Evolutionary conservation across 2,797 vertebrate genomes (phyloP), one percentile per base, ranked within the genome.

Genomic region (Sebastiscus tertius): DNA sequence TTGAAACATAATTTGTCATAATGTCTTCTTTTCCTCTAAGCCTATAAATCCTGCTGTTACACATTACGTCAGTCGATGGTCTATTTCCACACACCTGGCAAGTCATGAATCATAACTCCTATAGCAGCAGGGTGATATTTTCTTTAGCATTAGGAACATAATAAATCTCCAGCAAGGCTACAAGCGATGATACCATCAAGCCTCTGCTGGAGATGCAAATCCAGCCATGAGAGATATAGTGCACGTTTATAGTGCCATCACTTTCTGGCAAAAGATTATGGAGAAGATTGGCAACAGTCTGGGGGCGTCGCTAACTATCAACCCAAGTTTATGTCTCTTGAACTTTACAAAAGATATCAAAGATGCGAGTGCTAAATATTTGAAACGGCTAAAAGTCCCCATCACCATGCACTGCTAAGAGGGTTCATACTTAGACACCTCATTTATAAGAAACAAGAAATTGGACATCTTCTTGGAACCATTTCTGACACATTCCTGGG

Each of bases 51-150:
- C 58, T 46, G 62, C n/a, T 14, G 33, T 61, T 56, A 9, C 39
- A 69, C 65, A 74, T 72, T 2, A 2, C 18, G 10, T 71, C 58
- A 79, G 54, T 12, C 7, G 3, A 12, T 42, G 52, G 18, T 72
- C 24, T 68, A 54, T 67, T 75, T 72, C 68, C n/a, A 75, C 63
- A 81, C 58, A 75, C 52, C 75, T 77, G 72, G 62, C 13, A n/a
- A 20, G 27, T 73, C 39, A 82, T 68, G 3, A 69, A 56, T 62
- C 55, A 73, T 29, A 14, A 58, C 13, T 27, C 5, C 24, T 24
- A 31, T 1, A 29, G 31, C 54, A 46, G 18, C 26, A 33, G 5
- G 42, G 16, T 9, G 10, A 33, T 55, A 39, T 42, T 14, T 46
- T 42, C 10, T 24, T 26, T 39, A 62, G 54, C 27, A 42, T 27